Conservation (phyloP, 1,140 invertebrate genomes). For the Neodiprion virginianus region DNA sequence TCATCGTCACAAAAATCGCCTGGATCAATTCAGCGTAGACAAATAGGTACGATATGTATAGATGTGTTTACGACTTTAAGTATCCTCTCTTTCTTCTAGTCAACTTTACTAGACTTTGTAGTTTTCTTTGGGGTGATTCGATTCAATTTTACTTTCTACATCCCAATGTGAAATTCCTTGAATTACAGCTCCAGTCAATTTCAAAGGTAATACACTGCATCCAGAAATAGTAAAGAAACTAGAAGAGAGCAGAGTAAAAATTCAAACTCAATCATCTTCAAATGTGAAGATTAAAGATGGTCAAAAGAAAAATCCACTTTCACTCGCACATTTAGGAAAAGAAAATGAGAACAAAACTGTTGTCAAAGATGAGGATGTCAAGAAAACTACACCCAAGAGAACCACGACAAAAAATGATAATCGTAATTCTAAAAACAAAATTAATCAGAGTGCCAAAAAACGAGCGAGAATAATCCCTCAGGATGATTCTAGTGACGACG, state of each 20-base stretch:
- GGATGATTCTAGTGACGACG: constrained; percentile 49
- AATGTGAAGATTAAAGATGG: background rate
- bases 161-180: too few species aligned
- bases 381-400: background rate
- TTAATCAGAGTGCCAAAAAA: constrained; percentile 30
- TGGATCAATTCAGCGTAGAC: background rate
- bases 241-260: too few species aligned
- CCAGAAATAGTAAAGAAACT: too few species aligned
- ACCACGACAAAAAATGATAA: background rate
- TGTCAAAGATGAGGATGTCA: background rate
- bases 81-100: background rate
- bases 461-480: constrained; percentile 35
- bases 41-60: background rate
- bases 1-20: background rate
- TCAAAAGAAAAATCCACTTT: background rate
- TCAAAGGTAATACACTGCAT: too few species aligned
- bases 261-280: background rate
- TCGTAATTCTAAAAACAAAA: constrained; percentile 15
- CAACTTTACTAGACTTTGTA: too few species aligned
- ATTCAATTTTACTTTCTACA: too few species aligned
- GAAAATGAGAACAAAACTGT: background rate
- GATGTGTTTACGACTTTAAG: too few species aligned
- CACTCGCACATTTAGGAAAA: background rate
- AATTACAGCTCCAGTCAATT: too few species aligned
- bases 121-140: too few species aligned